Evolutionary conservation across 2,888 invertebrate species (phyloP), one percentile per base, ranked within the genome.

Genomic region (Rotaria socialis): DNA sequence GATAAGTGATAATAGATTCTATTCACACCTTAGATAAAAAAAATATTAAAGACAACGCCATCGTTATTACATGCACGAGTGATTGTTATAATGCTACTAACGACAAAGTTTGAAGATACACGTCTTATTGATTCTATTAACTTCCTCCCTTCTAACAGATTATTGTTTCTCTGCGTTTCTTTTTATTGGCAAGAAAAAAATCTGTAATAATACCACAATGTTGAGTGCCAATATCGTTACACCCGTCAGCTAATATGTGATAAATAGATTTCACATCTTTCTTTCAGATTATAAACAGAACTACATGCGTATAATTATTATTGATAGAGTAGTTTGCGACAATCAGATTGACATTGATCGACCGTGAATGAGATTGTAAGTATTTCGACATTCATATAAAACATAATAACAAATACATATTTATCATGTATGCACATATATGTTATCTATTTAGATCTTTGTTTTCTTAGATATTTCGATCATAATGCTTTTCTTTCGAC

Each of bases 401-500:
- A 3, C 14, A 52, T 3, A 22, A 55, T 22, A 55, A 55, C 55
- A 55, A 6, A 55, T 22, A 4, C 6, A 2, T 55, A 5, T 22
- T 55, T 55, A 35, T 35, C 35, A 35, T 11, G 14, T 11, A 16
- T 52, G 14, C 14, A 11, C 14, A 52, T 55, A 22, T 55, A 6
- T 55, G 55, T 55, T 2, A 55, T 55, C 10, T 55, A 55, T 55
- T 55, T 19, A 55, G 55, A 55, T 55, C 22, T 55, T 10, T 55
- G 1, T 60, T 14, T 35, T 19, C 27, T 67, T 35, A 67, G 35
- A 67, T 41, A 67, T 6, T 56, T 24, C 7, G 24, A 19, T 67
- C 19, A 80, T 47, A 6, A 80, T 80, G 80, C 47, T 80, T 10
- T 80, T 80, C 14, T 80, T 80, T 80, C 80, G 80, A 24, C 80